A percentile compares a stretch with the other conserved stretches of the same genome.
phyloP scores from a whole-genome alignment of 2,888 invertebrate species.

The Arctia plantaginis region DNA sequence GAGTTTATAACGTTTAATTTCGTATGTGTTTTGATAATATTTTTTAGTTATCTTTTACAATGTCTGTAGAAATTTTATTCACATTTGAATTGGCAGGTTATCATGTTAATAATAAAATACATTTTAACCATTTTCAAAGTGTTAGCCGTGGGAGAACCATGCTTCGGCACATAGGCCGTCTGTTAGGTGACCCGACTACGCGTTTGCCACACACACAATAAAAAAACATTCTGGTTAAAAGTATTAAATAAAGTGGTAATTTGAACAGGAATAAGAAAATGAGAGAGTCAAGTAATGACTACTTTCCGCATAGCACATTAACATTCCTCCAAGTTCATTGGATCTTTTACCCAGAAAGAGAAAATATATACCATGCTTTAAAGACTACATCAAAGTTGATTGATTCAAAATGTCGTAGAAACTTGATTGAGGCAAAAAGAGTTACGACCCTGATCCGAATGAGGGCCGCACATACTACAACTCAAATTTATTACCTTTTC shows the following conservation, averaged over 20 bases:
- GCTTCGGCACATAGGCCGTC: too few relatives aligned
- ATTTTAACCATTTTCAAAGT: too few relatives aligned
- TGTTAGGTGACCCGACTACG: too few relatives aligned
- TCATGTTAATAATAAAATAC: not conserved
- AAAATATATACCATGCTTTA: slow-evolving; percentile 17
- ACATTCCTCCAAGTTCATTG: slow-evolving; percentile 26
- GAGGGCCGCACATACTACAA: not conserved
- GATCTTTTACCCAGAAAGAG: slow-evolving; percentile 23
- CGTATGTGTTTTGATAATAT: not conserved
- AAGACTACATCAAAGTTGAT: slow-evolving; percentile 17
- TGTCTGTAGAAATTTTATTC: not conserved
- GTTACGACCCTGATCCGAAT: slow-evolving; percentile 8
- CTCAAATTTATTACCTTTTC: not conserved
- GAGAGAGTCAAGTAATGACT: slow-evolving; percentile 16
- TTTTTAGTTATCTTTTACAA: not conserved
- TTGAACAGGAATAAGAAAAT: slow-evolving; percentile 12
- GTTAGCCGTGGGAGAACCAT: too few relatives aligned
- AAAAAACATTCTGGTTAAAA: not conserved
- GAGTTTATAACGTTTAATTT: not conserved
- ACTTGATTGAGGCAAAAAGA: not conserved
- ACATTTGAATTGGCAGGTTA: not conserved
- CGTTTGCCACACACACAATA: too few relatives aligned
- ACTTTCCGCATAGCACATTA: slow-evolving; percentile 19
- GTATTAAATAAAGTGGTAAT: slow-evolving; percentile 7
- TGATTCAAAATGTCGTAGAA: slow-evolving; percentile 16